Evolutionary conservation across 2,888 invertebrate genomes (phyloP).

Genomic region (Drosophila kambysellisi): DNA sequence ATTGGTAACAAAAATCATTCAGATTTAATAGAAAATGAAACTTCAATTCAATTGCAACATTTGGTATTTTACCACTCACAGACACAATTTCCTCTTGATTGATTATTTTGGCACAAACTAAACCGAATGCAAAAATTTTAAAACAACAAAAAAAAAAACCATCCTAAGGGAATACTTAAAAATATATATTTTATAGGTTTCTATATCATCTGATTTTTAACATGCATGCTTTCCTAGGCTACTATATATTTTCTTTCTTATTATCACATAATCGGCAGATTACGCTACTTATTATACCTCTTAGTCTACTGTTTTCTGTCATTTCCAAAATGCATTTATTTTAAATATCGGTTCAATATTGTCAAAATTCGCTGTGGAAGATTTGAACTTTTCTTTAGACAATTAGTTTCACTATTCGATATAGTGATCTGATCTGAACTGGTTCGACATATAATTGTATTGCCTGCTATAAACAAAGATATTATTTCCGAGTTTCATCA

Average conservation of each 20-base stretch:
- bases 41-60: background rate
- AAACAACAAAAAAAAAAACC: background rate
- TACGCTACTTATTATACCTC: background rate
- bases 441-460: too few species aligned
- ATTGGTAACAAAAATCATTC: conserved; percentile 29
- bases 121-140: background rate
- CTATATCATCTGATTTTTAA: background rate
- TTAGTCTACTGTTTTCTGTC: too few species aligned
- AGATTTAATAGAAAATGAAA: conserved; percentile 13
- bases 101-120: background rate
- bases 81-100: background rate
- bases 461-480: background rate
- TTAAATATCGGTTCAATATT: too few species aligned
- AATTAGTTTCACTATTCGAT: background rate
- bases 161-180: background rate
- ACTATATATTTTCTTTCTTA: background rate
- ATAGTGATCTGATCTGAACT: background rate
- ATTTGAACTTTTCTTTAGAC: background rate
- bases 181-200: background rate
- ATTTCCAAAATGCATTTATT: too few species aligned
- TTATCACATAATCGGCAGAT: background rate
- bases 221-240: background rate
- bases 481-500: background rate
- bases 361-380: background rate
- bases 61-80: background rate